A percentile compares a stretch with the other conserved stretches of the same genome.
Evolutionary conservation across 2,888 invertebrate species (phyloP).

Genomic region (Macroteleia sp.): DNA sequence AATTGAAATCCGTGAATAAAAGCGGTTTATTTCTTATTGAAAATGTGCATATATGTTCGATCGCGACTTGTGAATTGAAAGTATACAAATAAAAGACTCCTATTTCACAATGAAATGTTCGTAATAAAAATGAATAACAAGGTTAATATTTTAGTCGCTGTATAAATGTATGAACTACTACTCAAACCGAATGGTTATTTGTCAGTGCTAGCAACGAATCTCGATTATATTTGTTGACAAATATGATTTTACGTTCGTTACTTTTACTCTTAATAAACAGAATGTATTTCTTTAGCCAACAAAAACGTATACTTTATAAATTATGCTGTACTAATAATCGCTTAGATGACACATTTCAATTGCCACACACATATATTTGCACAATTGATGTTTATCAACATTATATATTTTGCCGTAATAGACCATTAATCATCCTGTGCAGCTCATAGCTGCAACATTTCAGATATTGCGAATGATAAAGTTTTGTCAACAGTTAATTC

Average conservation of each 20-base stretch:
- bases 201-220: too few species aligned
- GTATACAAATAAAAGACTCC: constrained; percentile 36
- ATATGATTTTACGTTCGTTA: constrained; percentile 61
- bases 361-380: constrained; percentile 44
- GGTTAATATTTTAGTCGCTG: constrained; percentile 49
- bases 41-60: too few species aligned
- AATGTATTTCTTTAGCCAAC: constrained; percentile 59
- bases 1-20: too few species aligned
- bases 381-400: constrained; percentile 55
- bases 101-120: constrained; percentile 55
- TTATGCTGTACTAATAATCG: constrained; percentile 60
- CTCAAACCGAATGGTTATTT: too few species aligned
- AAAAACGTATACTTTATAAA: constrained; percentile 60
- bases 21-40: too few species aligned
- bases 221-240: constrained; percentile 62
- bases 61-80: constrained; percentile 34
- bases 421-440: constrained; percentile 53
- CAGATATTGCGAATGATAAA: constrained; percentile 31
- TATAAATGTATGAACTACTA: constrained; percentile 41
- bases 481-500: constrained; percentile 25
- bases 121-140: constrained; percentile 50
- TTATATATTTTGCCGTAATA: constrained; percentile 31
- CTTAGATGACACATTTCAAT: constrained; percentile 56
- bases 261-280: constrained; percentile 63
- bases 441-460: constrained; percentile 13